These are phyloP conservation scores for Pocillopora meandrina DNA, from an alignment of 92 coral and sea anemone genomes.

Conservation along the genomic window DNA sequence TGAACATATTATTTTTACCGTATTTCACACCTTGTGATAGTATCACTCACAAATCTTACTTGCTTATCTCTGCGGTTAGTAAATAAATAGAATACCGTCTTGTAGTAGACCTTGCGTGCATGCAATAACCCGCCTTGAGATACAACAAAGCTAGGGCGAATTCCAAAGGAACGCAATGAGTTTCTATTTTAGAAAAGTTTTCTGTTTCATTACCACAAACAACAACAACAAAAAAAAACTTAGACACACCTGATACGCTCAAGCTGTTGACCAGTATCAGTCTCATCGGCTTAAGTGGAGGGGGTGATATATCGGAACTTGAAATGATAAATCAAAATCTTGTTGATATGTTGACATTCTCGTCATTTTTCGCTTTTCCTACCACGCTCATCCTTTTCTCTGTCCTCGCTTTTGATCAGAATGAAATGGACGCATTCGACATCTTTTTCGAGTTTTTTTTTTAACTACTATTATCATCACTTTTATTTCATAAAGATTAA, in stretches of 20 bases:
- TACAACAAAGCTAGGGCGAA: background rate
- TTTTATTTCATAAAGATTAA: too few relatives aligned
- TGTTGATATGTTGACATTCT: slow-evolving; percentile 9
- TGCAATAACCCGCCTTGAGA: background rate
- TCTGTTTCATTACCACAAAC: background rate
- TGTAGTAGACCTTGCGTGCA: background rate
- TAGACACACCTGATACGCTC: background rate
- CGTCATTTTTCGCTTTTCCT: slow-evolving; percentile 1
- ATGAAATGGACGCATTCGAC: background rate
- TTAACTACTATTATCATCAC: too few relatives aligned
- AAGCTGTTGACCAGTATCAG: too few relatives aligned
- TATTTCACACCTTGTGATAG: slow-evolving; percentile 19
- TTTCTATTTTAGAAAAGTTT: background rate
- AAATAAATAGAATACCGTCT: background rate
- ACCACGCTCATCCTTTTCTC: background rate
- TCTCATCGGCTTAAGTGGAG: slow-evolving; percentile 1
- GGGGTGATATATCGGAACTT: slow-evolving; percentile 8
- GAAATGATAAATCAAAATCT: slow-evolving; percentile 37
- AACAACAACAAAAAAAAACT: background rate
- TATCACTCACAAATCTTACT: background rate
- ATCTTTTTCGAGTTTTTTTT: too few relatives aligned
- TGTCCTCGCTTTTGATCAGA: background rate
- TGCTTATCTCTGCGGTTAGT: background rate
- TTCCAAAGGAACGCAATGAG: slow-evolving; percentile 1
- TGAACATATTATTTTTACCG: background rate